Base-by-base conservation (phyloP, 2,888 invertebrate species). In the Mesochorus sp. region DNA sequence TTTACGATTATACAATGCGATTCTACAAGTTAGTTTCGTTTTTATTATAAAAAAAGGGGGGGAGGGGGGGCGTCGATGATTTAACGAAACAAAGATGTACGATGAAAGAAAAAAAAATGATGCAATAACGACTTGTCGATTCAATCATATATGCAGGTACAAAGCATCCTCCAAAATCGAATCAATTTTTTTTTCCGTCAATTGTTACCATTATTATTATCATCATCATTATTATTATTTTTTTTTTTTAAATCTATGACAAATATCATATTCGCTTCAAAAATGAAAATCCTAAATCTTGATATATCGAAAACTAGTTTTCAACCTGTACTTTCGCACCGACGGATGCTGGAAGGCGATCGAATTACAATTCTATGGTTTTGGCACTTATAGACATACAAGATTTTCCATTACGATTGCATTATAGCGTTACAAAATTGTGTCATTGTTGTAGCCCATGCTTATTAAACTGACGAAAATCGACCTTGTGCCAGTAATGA, bases 321-420 rank as follows among this genome's bases (percentile, higher is more conserved):
- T 31, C 21, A n/a, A 17, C 8, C 67, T 24, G n/a, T 44, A n/a
- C 31, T 4, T 37, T 61, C 53, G 51, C 53, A n/a, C n/a, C n/a
- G 44, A 53, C 53, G 49, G 42, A 49, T 34, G 12, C 62, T 80
- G 51, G 67, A 82, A 82, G 84, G 84, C 84, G 80, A 80, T 83
- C 81, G 80, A 83, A 85, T 85, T 80, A 75, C 81, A 83, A 80
- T 85, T 81, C 85, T 86, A 87, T 78, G 83, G 87, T 89, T 90
- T 90, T 90, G 90, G 90, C 90, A 90, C 90, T 90, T 90, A 85
- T n/a, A n/a, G n/a, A n/a, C 84, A 88, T 84, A 82, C 81, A 83
- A 83, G 87, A 85, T 82, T 85, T n/a, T n/a, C n/a, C n/a, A n/a
- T n/a, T 82, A 82, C 81, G 80, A 88, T 87, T 88, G 87, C 88